A percentile compares a stretch with the other conserved stretches of the same genome.
These are phyloP conservation scores for Florisuga fusca DNA, from an alignment of 2,797 vertebrate genomes.

Conservation along the genomic window DNA sequence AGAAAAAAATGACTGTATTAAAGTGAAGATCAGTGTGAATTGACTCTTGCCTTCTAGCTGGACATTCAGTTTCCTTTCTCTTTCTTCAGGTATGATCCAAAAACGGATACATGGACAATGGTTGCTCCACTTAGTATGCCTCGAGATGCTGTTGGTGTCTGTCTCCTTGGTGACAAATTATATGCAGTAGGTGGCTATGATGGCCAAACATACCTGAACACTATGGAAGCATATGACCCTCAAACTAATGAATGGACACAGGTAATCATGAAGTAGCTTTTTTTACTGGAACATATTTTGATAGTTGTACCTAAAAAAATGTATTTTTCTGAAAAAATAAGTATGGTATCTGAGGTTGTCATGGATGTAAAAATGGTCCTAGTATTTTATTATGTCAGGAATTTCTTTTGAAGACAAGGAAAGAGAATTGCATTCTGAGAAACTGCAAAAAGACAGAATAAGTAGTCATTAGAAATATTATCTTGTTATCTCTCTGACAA, in stretches of 20 bases:
- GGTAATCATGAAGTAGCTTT: conserved; percentile 57
- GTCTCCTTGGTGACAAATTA: conserved; percentile 82
- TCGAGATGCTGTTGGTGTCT: conserved; percentile 84
- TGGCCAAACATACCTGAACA: conserved; percentile 83
- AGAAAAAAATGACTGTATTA: not conserved
- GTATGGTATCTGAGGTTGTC: not conserved
- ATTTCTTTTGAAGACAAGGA: not conserved
- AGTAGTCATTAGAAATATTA: not conserved
- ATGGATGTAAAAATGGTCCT: not conserved
- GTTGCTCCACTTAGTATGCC: conserved; percentile 84
- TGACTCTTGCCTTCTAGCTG: not conserved
- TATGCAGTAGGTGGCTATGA: conserved; percentile 85
- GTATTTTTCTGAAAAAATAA: not conserved
- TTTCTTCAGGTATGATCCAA: conserved; percentile 80
- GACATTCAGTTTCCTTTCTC: not conserved
- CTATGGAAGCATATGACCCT: conserved; percentile 84
- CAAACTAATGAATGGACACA: conserved; percentile 85
- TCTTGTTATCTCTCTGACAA: not conserved
- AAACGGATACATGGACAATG: conserved; percentile 85
- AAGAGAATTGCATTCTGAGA: not conserved
- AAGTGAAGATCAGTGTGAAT: not conserved
- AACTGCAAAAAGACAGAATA: not conserved
- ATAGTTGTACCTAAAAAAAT: not conserved
- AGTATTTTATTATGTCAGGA: no score
- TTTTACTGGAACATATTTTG: not conserved